Base-by-base conservation (phyloP, 2,888 invertebrate species). In the Cephus spinipes region DNA sequence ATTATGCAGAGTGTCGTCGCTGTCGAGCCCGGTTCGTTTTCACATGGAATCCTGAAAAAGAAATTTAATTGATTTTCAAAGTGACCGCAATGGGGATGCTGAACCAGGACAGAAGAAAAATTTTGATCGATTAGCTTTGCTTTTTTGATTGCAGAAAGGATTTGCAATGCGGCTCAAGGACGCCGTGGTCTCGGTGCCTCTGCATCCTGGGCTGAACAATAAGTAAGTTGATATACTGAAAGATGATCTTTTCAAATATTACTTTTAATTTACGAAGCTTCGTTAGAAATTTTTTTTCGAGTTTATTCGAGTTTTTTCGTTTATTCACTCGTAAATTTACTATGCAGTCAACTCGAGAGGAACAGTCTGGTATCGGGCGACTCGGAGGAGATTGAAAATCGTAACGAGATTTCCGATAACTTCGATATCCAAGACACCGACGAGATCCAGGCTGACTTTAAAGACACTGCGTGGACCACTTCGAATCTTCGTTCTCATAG, bases 81-180 rank as follows among this genome's bases (percentile, higher is more conserved):
- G 15, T 6, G 15, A 15, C 15, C 15, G 15, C 40, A 4, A 1
- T 15, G 15, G 4, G 40, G 40, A 40, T 40, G 6, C 40, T 40
- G 40, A 15, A 15, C 12, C 36, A 36, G 15, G 15, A 15, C 1
- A 0, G 6, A 1, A 36, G 1, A 15, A 6, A 40, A 40, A 40
- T 40, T 15, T 15, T 15, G 6, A 40, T 40, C 40, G 40, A 40
- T 40, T 69, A 32, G 69, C 1, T 69, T 69, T 33, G 69, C 69
- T 30, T 76, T 69, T 76, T 81, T 75, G 68, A 77, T 83, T 84
- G 23, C 84, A 87, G 86, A 79, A 76, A 71, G 12, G 76, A 78
- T 75, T 75, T 87, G 88, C 87, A 84, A 90, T 90, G 90, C 90
- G 88, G 85, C 87, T 90, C 86, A 88, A 87, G 85, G 89, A 90